Base-by-base conservation (phyloP, 1,140 invertebrate species). In the Diorhabda carinulata region DNA sequence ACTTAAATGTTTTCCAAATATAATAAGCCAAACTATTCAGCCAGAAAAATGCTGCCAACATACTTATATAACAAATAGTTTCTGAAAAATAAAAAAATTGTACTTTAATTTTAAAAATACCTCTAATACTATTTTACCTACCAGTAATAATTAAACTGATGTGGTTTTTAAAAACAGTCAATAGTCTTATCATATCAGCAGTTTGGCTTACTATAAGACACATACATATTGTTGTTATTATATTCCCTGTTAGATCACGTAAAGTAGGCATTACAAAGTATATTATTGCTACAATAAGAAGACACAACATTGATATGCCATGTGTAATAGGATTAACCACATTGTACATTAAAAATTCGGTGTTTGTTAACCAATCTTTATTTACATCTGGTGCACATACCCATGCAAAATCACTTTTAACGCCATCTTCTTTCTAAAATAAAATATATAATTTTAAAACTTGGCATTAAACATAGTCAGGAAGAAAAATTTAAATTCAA, bases 211-310 rank as follows among this genome's bases (percentile, higher is more conserved):
- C 80, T 73, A 93, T 89, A 56, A 94, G 82, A 74, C 92, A 93
- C 25, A 93, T 77, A 58, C 86, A 87, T 73, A 93, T 89, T 47
- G 91, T 93, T 0, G 91, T 92, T 45, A 93, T 87, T 73, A 94
- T 93, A 78, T 93, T 94, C 9, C 92, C 92, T 42, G 91, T 87
- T 41, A 94, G 81, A 83, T 94, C 92, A 74, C 91, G 82, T 60
- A 94, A 82, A 56, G 92, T 92, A n/a, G 91, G 91, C 70, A 94
- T 81, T 10, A 93, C 88, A 79, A 93, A 93, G 77, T 93, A 93
- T 65, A 93, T 86, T n/a, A 93, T 86, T 4, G 91, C 89, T 7
- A 92, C 87, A 2, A 89, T 77, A n/a, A 93, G 77, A 70, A 91
- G 88, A 65, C 90, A 87, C 4, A 87, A 82, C 67, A 93, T 88